Evolutionary conservation across 2,113 vertebrate genomes (phyloP), one percentile per base, ranked within the genome.

Genomic region (Lipophrys pholis): DNA sequence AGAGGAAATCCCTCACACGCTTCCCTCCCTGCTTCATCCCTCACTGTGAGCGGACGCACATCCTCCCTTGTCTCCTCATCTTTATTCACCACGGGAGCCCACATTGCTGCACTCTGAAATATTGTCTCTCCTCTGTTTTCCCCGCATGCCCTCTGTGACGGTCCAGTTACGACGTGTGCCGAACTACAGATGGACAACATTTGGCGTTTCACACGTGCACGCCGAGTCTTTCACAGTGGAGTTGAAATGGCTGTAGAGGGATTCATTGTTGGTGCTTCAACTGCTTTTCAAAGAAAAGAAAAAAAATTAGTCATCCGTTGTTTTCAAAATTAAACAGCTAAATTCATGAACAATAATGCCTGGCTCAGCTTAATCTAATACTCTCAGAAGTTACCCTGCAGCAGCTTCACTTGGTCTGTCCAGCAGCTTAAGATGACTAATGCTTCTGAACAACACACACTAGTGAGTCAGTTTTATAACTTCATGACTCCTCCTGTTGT

Each of bases 1-100:
- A 72, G 82, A 80, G 79, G 82, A 82, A 84, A 91, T 78, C 70
- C 83, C 84, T 85, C 78, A 48, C 62, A 43, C 11, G 0, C 58
- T 21, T 38, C 39, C 6, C 50, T 55, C 16, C 50, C 53, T 11
- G 3, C 73, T 74, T 74, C 54, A 71, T 81, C 64, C 68, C 63
- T 83, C 70, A 48, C 67, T 48, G 52, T 78, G 77, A 76, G 72
- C 61, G 82, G 73, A 71, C 65, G 73, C 51, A 73, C 81, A 71
- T 82, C 82, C 86, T 88, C 84, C 65, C 56, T 50, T 78, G 68
- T 82, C 78, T 70, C 66, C 87, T 92, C 84, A 90, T 90, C 72
- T 74, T 81, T 82, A 90, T 89, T 87, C 86, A 76, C 69, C 5
- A 62, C 81, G 52, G 84, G 76, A 65, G 46, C 48, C 46, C 60